Evolutionary conservation across 2,797 vertebrate genomes (phyloP).

Genomic region (Molossus alvarezi): DNA sequence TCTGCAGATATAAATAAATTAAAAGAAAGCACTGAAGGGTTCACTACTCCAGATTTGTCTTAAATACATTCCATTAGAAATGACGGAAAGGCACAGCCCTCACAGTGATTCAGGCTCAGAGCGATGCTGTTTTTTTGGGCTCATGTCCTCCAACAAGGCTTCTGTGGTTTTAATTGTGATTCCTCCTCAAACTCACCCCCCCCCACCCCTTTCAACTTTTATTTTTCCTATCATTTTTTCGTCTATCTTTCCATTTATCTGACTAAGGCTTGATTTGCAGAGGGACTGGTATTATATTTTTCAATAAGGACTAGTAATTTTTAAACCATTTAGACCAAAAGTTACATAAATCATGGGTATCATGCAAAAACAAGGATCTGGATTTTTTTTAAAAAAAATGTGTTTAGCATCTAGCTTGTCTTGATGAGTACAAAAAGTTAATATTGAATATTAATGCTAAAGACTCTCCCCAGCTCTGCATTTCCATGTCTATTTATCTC

Average conservation of each 20-base stretch:
- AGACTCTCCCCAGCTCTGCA: not conserved
- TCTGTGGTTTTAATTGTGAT: conserved; percentile 87
- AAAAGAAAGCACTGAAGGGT: conserved; percentile 88
- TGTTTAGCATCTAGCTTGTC: conserved; percentile 42
- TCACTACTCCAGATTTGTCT: conserved; percentile 89
- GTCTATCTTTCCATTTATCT: conserved; percentile 85
- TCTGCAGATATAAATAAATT: conserved; percentile 91
- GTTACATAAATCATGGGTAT: conserved; percentile 88
- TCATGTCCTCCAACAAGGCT: conserved; percentile 76
- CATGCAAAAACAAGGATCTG: conserved; percentile 86
- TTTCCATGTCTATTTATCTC: not conserved
- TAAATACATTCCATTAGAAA: conserved; percentile 91
- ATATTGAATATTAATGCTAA: conserved; percentile 14
- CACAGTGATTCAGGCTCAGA: conserved; percentile 86
- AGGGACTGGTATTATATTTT: conserved; percentile 87
- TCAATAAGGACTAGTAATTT: conserved; percentile 86
- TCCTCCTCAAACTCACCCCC: conserved; percentile 66
- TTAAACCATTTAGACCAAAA: conserved; percentile 87
- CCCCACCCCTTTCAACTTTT: not conserved
- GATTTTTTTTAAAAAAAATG: conserved; percentile 65
- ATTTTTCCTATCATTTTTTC: conserved; percentile 66
- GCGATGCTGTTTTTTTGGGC: conserved; percentile 72
- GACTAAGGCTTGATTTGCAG: conserved; percentile 88
- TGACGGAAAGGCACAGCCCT: conserved; percentile 87
- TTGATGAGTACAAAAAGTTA: not conserved